Percentiles rank a stretch among this genome's conserved stretches.
Conservation (phyloP, 2,888 invertebrate species). For the Dryobotodes eremita region DNA sequence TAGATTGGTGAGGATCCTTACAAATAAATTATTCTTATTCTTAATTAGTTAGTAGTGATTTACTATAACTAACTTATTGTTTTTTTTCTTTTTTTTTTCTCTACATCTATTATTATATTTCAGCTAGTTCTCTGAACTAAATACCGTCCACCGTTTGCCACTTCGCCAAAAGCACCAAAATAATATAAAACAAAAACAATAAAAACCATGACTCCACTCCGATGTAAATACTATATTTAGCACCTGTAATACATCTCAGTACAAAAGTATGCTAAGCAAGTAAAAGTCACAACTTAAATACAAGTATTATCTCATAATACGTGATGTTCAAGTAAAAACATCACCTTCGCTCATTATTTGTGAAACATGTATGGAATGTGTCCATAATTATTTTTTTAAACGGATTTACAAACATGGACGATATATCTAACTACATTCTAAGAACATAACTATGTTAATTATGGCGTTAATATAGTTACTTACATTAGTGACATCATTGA, state of each 20-base stretch:
- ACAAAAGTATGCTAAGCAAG: conserved; percentile 33
- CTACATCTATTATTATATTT: too few species aligned
- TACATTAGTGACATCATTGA: not conserved
- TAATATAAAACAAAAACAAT: not conserved
- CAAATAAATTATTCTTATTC: too few species aligned
- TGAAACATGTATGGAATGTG: conserved; percentile 33
- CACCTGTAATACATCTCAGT: conserved; percentile 9
- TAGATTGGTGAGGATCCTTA: too few species aligned
- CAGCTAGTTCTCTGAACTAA: not conserved
- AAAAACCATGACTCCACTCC: not conserved
- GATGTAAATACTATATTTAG: conserved; percentile 14
- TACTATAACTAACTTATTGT: too few species aligned
- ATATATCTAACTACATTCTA: not conserved
- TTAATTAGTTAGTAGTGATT: too few species aligned
- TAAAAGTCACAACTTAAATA: conserved; percentile 27
- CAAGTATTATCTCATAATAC: conserved; percentile 51
- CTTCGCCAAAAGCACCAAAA: not conserved
- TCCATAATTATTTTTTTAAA: conserved; percentile 28
- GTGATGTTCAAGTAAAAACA: conserved; percentile 50
- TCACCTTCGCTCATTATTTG: conserved; percentile 51
- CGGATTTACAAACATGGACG: conserved; percentile 32
- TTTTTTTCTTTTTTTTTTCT: not conserved
- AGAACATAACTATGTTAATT: not conserved
- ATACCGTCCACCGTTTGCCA: not conserved
- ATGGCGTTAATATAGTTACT: conserved; percentile 6